Percentiles rank a stretch among this genome's conserved stretches.
Conservation (phyloP, 2,888 invertebrate genomes). For the Gortyna flavago region DNA sequence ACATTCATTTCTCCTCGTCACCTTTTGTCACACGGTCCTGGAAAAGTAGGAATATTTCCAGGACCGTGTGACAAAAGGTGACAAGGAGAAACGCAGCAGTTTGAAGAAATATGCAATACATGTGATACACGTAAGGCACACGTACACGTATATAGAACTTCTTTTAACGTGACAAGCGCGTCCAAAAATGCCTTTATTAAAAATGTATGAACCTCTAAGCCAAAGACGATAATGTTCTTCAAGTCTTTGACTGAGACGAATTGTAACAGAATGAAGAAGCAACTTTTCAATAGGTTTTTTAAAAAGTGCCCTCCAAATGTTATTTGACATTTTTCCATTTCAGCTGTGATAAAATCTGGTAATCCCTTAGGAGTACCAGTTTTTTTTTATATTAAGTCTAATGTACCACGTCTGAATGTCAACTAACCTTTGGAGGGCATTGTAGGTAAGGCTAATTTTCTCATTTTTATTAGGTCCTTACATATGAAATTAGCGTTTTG, state of each 20-base stretch:
- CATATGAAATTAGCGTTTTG: no score
- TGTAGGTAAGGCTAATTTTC: no score
- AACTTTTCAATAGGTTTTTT: background rate
- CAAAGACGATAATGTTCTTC: background rate
- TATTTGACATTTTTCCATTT: no score
- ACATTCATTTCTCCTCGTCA: background rate
- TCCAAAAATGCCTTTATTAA: constrained; percentile 9
- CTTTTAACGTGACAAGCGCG: background rate
- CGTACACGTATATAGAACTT: background rate
- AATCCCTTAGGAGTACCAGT: no score
- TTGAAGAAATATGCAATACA: constrained; percentile 15
- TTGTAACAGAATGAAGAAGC: background rate
- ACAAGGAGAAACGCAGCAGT: background rate
- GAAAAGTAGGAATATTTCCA: background rate
- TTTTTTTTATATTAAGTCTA: no score
- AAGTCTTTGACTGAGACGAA: background rate
- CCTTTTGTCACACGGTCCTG: constrained; percentile 1
- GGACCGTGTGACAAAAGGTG: constrained; percentile 1
- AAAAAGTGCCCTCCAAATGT: no score
- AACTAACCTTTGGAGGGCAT: no score
- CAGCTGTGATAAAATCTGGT: no score
- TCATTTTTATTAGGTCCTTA: no score
- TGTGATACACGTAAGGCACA: constrained; percentile 12
- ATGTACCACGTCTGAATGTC: no score
- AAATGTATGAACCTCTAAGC: constrained; percentile 2